phyloP scores from a whole-genome alignment of 2,888 invertebrate species.

The Brachypalpus laphriformis region DNA sequence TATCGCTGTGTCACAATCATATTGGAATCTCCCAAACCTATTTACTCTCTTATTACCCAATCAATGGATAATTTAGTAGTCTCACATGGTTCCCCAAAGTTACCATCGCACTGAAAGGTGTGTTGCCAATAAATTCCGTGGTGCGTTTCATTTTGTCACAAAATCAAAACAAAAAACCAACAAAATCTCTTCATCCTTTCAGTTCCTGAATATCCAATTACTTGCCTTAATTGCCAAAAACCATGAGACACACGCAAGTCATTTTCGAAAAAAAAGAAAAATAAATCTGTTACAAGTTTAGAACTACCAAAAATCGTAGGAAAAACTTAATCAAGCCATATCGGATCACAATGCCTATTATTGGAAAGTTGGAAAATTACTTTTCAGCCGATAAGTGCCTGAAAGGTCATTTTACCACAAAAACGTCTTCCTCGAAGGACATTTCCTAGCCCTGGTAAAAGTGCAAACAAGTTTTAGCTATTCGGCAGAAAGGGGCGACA shows the following conservation, averaged over 20 bases:
- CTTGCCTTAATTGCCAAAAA: constrained; percentile 56
- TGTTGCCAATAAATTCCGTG: constrained; percentile 26
- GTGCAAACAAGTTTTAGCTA: constrained; percentile 28
- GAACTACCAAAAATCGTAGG: neutral
- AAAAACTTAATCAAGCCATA: constrained; percentile 30
- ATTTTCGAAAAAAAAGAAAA: neutral
- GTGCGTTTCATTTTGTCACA: neutral
- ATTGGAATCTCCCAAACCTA: constrained; percentile 16
- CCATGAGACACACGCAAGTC: constrained; percentile 42
- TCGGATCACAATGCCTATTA: constrained; percentile 28
- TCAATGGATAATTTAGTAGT: constrained; percentile 21
- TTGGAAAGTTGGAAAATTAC: constrained; percentile 45
- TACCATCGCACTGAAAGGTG: constrained; percentile 8
- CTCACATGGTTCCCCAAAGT: neutral
- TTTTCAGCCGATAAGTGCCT: constrained; percentile 24
- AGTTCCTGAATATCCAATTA: constrained; percentile 49
- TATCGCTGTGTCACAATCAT: constrained; percentile 7
- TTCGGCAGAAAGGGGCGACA: neutral
- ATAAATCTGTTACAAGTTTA: neutral
- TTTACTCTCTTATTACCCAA: constrained; percentile 21
- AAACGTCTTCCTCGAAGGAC: neutral
- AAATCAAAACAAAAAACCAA: neutral
- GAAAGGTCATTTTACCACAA: neutral
- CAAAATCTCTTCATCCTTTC: constrained; percentile 37
- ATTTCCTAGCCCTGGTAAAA: constrained; percentile 5